Percentiles rank a stretch among this genome's conserved stretches.
These are phyloP conservation scores for Kryptopterus vitreolus DNA, from an alignment of 2,797 vertebrate genomes.

Conservation along the genomic window DNA sequence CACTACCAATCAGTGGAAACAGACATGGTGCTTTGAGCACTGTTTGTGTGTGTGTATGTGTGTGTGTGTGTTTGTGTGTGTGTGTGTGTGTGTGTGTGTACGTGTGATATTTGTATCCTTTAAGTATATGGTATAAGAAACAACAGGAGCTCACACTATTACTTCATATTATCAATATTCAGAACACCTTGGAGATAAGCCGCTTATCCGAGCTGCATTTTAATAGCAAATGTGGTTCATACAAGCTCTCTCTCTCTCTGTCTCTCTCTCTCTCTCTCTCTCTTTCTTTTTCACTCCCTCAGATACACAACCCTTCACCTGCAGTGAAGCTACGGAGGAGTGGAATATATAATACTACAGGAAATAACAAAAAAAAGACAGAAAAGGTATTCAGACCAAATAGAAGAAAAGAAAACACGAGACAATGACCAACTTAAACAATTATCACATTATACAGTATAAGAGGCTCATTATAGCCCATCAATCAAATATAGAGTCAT, in stretches of 20 bases:
- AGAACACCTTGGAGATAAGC: conserved; percentile 54
- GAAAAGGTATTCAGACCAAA: neutral
- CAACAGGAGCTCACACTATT: conserved; percentile 48
- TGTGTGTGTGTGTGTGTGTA: neutral
- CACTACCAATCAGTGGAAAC: conserved; percentile 42
- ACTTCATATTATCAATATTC: conserved; percentile 55
- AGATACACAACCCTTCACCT: conserved; percentile 32
- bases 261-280: conserved; percentile 43
- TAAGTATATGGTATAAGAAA: conserved; percentile 61
- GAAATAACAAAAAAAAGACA: neutral
- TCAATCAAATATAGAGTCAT: neutral
- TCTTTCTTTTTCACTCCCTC: neutral
- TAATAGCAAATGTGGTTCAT: conserved; percentile 58
- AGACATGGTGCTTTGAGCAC: conserved; percentile 38
- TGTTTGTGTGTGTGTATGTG: conserved; percentile 9
- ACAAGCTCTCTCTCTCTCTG: conserved; percentile 56
- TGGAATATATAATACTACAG: conserved; percentile 5
- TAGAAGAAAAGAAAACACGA: neutral
- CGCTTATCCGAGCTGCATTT: conserved; percentile 52
- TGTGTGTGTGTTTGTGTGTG: conserved; percentile 4
- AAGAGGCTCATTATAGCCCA: neutral
- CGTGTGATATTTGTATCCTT: conserved; percentile 60
- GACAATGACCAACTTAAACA: neutral
- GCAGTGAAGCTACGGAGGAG: conserved; percentile 19
- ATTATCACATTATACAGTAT: neutral